Conservation (phyloP, 2,113 vertebrate species). For the Carettochelys insculpta region DNA sequence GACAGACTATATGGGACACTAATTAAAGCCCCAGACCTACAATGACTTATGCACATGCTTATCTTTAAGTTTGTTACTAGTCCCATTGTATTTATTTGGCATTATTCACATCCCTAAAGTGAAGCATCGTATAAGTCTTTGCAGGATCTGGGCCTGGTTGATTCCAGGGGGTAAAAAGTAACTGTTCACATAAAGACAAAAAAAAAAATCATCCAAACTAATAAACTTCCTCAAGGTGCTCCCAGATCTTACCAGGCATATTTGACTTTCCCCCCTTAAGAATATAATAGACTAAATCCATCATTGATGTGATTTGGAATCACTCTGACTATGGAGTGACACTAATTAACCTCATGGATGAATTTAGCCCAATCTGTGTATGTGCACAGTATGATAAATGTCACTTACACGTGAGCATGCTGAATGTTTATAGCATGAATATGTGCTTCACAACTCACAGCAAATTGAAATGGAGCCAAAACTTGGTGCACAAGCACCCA, state of each 20-base stretch:
- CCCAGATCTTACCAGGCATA: not conserved
- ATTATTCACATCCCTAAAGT: not conserved
- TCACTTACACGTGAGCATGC: not conserved
- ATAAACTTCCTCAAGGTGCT: not conserved
- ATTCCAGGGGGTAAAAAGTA: not conserved
- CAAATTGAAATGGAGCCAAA: not conserved
- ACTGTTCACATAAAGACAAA: not conserved
- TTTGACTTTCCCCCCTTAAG: not conserved
- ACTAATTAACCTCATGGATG: not conserved
- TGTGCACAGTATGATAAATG: not conserved
- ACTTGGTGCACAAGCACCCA: not conserved
- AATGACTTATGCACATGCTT: too few species aligned
- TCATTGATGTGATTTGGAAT: not conserved
- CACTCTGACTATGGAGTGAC: not conserved
- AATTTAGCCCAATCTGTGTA: not conserved
- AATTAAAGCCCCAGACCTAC: too few species aligned
- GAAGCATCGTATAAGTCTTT: not conserved
- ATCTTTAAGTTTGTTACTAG: too few species aligned
- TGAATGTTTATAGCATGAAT: not conserved
- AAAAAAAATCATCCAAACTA: not conserved
- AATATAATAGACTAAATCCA: not conserved
- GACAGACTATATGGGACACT: too few species aligned
- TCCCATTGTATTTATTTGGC: too few species aligned
- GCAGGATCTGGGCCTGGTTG: not conserved
- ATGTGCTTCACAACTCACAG: not conserved